These are phyloP conservation scores for Alcedo atthis DNA, from an alignment of 2,797 vertebrate genomes.

Conservation along the genomic window DNA sequence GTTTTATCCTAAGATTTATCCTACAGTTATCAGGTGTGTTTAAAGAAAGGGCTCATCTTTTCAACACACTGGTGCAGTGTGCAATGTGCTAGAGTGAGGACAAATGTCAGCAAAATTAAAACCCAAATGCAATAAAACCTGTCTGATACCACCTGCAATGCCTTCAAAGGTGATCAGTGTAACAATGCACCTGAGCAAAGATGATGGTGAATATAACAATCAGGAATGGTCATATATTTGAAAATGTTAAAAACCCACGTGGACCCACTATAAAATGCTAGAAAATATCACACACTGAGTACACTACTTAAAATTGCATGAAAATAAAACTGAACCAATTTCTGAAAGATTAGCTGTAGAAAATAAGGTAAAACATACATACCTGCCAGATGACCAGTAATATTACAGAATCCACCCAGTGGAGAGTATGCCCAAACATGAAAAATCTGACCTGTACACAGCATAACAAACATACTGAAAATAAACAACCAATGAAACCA, in stretches of 20 bases:
- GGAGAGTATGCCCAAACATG: neutral
- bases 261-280: neutral
- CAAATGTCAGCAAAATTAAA: neutral
- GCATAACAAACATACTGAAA: neutral
- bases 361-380: neutral
- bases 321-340: neutral
- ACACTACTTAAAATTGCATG: neutral
- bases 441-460: neutral
- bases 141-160: neutral
- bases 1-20: neutral
- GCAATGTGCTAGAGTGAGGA: neutral
- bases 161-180: neutral
- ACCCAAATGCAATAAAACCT: neutral
- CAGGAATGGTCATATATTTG: neutral
- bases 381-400: neutral
- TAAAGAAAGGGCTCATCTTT: neutral
- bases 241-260: neutral
- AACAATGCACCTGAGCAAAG: neutral
- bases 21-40: neutral
- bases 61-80: neutral
- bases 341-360: neutral
- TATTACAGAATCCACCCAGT: neutral
- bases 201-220: neutral
- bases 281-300: neutral
- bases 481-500: neutral